Conservation (phyloP, 2,888 invertebrate species). For the Troilus luridus region DNA sequence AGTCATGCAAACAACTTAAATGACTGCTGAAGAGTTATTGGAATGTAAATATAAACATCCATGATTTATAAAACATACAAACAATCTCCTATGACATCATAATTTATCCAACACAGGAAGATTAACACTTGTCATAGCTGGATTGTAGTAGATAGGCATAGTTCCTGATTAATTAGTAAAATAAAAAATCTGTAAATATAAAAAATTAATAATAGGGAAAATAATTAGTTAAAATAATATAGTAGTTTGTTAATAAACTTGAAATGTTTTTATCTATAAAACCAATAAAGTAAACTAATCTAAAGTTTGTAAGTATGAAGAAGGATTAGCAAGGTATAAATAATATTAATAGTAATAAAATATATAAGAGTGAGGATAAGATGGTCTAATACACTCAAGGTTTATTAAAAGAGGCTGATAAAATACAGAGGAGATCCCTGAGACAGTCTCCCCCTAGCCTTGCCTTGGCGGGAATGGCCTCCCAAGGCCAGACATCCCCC, state of each 20-base stretch:
- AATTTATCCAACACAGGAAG: no score
- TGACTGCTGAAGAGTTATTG: neutral
- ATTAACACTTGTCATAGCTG: neutral
- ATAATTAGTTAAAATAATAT: no score
- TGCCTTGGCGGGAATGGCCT: constrained; percentile 63
- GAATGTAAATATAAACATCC: neutral
- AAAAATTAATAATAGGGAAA: no score
- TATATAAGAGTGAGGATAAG: neutral
- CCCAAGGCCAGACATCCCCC: constrained; percentile 61
- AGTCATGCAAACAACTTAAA: neutral
- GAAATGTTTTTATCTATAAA: no score
- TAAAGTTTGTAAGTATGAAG: no score
- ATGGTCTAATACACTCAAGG: constrained; percentile 14
- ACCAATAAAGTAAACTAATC: no score
- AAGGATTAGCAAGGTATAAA: no score
- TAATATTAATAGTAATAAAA: neutral
- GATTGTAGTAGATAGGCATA: neutral
- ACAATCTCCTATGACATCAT: neutral
- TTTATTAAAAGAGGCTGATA: constrained; percentile 35
- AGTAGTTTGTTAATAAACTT: no score
- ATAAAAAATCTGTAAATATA: no score
- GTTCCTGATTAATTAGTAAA: no score
- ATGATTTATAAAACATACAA: neutral
- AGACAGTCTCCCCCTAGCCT: constrained; percentile 58
- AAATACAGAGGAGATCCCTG: constrained; percentile 20